phyloP scores from a whole-genome alignment of 1,140 invertebrate genomes.

The Rhopalosiphum padi region DNA sequence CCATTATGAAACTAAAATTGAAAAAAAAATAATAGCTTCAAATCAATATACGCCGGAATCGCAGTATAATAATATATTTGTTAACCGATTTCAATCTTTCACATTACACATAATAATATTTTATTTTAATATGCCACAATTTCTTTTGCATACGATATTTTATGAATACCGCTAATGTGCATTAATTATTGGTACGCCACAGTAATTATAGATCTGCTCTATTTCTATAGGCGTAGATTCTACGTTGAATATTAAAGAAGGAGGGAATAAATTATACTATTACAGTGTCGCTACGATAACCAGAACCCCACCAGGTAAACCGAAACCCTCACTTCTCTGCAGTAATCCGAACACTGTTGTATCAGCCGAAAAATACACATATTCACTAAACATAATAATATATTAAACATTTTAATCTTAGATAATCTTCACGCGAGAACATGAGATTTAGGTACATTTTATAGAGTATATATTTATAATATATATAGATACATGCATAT shows the following conservation, averaged over 20 bases:
- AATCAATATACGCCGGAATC: neutral
- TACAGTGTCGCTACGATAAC: neutral
- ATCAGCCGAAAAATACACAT: neutral
- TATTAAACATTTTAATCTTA: slow-evolving; percentile 10
- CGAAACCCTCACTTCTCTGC: neutral
- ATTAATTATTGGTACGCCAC: neutral
- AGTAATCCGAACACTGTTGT: neutral
- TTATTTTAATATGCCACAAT: neutral
- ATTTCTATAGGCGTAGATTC: neutral
- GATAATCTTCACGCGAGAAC: neutral
- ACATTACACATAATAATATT: neutral
- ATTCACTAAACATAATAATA: neutral
- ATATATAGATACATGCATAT: no score
- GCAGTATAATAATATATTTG: no score
- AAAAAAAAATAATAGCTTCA: neutral
- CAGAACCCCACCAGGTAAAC: neutral
- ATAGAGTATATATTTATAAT: no score
- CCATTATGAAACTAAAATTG: no score
- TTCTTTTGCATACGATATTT: neutral
- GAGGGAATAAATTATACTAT: neutral
- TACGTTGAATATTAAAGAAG: neutral
- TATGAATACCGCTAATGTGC: neutral
- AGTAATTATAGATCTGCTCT: neutral
- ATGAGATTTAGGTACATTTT: neutral
- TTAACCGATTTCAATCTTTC: neutral